Percentiles rank a stretch among this genome's conserved stretches.
These are phyloP conservation scores for Stomorhina lunata DNA, from an alignment of 2,888 invertebrate species.

Conservation along the genomic window DNA sequence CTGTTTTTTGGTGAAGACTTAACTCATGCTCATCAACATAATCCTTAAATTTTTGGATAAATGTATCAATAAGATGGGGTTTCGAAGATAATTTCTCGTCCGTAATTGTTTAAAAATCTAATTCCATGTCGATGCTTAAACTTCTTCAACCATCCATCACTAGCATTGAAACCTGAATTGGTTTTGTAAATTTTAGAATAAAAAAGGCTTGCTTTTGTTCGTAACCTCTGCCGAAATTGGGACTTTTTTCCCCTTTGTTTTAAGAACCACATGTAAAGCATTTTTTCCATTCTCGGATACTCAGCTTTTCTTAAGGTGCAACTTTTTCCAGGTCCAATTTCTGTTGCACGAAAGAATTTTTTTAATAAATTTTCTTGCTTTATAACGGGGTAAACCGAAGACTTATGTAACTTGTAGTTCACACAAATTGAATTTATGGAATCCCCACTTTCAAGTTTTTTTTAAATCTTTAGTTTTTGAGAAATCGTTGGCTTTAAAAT, in stretches of 20 bases:
- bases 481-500: no score
- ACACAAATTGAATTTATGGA: neutral
- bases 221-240: conserved; percentile 1
- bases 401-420: neutral
- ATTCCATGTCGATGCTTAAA: no score
- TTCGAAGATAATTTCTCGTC: no score
- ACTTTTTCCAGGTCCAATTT: neutral
- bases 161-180: conserved; percentile 36
- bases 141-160: no score
- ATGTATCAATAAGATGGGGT: no score
- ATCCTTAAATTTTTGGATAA: no score
- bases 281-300: conserved; percentile 1
- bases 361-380: neutral
- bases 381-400: neutral
- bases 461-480: no score
- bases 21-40: no score
- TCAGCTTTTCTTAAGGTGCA: conserved; percentile 9
- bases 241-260: conserved; percentile 10
- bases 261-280: neutral
- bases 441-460: no score
- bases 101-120: no score
- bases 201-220: conserved; percentile 2
- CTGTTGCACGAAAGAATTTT: neutral
- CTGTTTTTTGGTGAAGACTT: neutral
- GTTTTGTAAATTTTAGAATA: conserved; percentile 12